Conservation (phyloP, 2,797 vertebrate species). For the Euthynnus affinis region DNA sequence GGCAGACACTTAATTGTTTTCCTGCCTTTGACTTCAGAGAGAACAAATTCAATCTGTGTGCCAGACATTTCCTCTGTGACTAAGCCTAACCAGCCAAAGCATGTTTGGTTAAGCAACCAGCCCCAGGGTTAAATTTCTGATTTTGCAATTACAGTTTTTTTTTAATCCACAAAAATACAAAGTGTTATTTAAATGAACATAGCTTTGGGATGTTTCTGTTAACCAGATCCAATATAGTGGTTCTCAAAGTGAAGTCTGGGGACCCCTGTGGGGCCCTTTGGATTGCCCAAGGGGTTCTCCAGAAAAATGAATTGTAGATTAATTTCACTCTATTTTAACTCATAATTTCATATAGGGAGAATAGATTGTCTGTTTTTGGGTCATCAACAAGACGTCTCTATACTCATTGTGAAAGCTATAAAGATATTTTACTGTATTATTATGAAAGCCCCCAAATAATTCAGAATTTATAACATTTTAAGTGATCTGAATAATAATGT, state of each 20-base stretch:
- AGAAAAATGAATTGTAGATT: constrained; percentile 73
- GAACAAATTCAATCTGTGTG: constrained; percentile 88
- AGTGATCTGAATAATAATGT: background rate
- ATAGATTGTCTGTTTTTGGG: constrained; percentile 65
- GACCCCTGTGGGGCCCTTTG: constrained; percentile 55
- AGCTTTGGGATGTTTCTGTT: constrained; percentile 87
- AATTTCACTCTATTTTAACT: constrained; percentile 70
- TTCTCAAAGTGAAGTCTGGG: constrained; percentile 72
- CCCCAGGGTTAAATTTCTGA: constrained; percentile 87
- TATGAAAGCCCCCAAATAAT: background rate
- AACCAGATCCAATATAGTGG: constrained; percentile 69
- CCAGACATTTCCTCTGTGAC: constrained; percentile 88
- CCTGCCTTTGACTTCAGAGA: constrained; percentile 87
- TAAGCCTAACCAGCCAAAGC: constrained; percentile 87
- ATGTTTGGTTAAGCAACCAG: constrained; percentile 88
- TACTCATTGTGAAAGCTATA: constrained; percentile 27
- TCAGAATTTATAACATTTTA: background rate
- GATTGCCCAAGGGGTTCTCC: constrained; percentile 52
- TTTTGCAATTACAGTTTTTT: constrained; percentile 88
- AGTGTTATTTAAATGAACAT: constrained; percentile 90
- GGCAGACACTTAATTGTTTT: constrained; percentile 90
- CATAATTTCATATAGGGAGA: constrained; percentile 52
- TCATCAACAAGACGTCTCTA: constrained; percentile 70
- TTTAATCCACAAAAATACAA: constrained; percentile 79
- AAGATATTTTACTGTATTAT: constrained; percentile 1